Base-by-base conservation (phyloP, 2,888 invertebrate genomes). In the Gymnocheta viridis region DNA sequence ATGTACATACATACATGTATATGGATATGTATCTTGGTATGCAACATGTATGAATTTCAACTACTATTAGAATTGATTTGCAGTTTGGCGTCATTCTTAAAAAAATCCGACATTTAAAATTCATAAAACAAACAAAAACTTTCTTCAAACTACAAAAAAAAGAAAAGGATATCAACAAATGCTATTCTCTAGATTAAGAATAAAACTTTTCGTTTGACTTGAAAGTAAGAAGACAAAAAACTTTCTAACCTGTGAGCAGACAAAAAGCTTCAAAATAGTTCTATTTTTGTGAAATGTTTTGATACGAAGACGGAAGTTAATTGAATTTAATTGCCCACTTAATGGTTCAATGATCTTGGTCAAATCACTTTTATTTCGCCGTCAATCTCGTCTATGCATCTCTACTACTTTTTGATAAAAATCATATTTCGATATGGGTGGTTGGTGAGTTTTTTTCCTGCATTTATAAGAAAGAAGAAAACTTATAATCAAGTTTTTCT, bases 281-380 rank as follows among this genome's bases (percentile, higher is more conserved):
- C 5, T 41, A 12, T 49, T 44, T 19, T 49, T 62, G 41, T 2
- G 2, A 44, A 62, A 32, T 77, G 24, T 73, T 82, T 19, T 85
- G 79, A 86, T 80, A 82, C 79, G 74, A 79, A 56, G 47, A 83
- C 86, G 87, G 87, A 87, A 88, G 87, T 88, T 91, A 91, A 91
- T 91, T 91, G 90, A 90, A 91, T 90, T 88, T 90, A 91, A 91
- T 91, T 91, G 91, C 88, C 89, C 90, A 90, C 89, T 90, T 89
- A 90, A 90, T 89, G 88, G 88, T 88, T 89, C 90, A 90, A 88
- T 90, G 89, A 88, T 89, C 89, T 86, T 87, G 87, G 87, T 86
- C 86, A 86, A 87, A 87, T 85, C 54, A 70, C 69, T 79, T 79
- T 69, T 69, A n/a, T 64, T 41, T 44, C 10, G 3, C 38, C 41